Conservation (phyloP, 2,888 invertebrate genomes). For the Acanthosepion pharaonis region DNA sequence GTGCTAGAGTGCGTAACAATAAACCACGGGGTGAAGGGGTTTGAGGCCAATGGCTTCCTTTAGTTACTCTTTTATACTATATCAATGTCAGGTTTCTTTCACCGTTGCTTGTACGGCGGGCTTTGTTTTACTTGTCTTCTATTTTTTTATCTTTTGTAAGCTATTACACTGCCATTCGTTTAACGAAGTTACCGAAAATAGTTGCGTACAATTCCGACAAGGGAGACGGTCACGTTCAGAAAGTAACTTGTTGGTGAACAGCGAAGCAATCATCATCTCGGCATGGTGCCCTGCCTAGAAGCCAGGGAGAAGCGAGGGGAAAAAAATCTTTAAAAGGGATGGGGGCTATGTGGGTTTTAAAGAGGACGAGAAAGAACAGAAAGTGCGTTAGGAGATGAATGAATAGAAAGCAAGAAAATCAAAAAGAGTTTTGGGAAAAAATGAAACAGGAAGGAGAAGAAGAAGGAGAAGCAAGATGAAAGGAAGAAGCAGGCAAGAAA, state of each 20-base stretch:
- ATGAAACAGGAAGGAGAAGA: too few relatives aligned
- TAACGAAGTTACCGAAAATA: not conserved
- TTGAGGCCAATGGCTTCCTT: not conserved
- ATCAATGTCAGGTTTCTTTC: not conserved
- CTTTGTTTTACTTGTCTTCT: not conserved
- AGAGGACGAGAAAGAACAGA: not conserved
- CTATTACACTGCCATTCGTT: not conserved
- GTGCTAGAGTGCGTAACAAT: not conserved
- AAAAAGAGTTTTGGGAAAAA: not conserved
- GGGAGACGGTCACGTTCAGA: not conserved
- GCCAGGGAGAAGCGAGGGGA: not conserved
- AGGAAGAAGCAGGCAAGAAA: too few relatives aligned
- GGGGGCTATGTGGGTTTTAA: not conserved
- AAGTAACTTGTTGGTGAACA: not conserved
- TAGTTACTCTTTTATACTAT: not conserved
- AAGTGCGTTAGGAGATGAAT: not conserved
- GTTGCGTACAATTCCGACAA: not conserved
- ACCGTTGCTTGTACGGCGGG: not conserved
- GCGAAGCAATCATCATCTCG: not conserved
- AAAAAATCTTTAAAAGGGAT: not conserved
- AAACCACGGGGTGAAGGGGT: not conserved
- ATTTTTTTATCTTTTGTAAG: not conserved
- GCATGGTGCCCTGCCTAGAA: not conserved
- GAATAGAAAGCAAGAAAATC: not conserved
- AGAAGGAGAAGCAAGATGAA: too few relatives aligned